Conservation (phyloP, 2,797 vertebrate species). For the Hipposideros larvatus region DNA sequence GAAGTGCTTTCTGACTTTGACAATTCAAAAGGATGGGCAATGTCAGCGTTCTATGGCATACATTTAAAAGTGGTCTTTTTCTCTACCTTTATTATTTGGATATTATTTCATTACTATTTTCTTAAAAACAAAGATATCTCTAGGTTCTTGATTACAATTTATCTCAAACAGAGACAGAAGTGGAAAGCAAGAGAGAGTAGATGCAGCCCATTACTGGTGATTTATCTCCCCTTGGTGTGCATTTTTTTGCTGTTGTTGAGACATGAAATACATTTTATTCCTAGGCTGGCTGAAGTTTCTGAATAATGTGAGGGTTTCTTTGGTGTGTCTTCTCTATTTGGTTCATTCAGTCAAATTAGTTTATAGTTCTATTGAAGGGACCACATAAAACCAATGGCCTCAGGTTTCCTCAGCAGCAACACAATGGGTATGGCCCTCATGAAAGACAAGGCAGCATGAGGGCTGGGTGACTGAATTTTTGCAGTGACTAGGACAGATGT, state of each 20-base stretch:
- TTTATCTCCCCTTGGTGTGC: background rate
- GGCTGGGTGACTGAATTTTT: background rate
- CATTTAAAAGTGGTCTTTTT: background rate
- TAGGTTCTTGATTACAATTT: background rate
- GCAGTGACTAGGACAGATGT: too few relatives aligned
- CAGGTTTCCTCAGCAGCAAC: background rate
- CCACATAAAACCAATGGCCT: background rate
- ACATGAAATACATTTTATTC: background rate
- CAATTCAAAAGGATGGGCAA: background rate
- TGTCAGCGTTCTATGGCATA: background rate
- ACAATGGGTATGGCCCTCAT: background rate
- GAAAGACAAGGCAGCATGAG: background rate
- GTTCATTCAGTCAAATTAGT: background rate
- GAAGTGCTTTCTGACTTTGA: slow-evolving; percentile 31
- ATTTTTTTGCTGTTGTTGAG: background rate
- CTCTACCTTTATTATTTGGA: background rate
- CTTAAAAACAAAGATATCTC: background rate
- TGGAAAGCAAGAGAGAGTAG: background rate
- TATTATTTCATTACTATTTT: background rate
- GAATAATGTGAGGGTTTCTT: background rate
- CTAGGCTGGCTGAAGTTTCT: background rate
- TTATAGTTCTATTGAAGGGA: background rate
- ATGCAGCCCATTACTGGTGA: background rate
- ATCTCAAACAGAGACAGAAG: background rate
- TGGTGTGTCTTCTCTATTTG: background rate